Conservation (phyloP, 2,888 invertebrate genomes). For the Apodemia zela region DNA sequence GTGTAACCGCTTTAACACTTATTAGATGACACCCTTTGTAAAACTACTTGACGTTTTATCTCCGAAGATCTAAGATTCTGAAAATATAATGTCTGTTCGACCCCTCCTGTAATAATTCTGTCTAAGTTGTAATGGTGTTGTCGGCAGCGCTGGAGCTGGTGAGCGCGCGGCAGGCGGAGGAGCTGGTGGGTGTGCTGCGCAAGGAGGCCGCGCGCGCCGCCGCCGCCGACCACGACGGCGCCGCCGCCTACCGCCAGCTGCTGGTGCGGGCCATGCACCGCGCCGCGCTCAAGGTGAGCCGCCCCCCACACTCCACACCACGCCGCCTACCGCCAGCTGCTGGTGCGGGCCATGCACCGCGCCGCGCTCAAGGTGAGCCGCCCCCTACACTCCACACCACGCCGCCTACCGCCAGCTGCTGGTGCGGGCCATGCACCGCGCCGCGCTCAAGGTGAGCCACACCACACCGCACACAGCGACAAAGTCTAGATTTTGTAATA, state of each 20-base stretch:
- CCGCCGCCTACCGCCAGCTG: conserved; percentile 96
- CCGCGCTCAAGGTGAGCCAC: conserved; percentile 80
- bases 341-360: conserved; percentile 87
- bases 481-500: no score
- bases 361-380: conserved; percentile 80
- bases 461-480: neutral
- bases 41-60: no score
- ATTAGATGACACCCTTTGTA: no score
- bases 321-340: conserved; percentile 83
- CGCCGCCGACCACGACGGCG: conserved; percentile 95
- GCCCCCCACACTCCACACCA: neutral
- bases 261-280: conserved; percentile 96
- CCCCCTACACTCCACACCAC: neutral
- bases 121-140: neutral
- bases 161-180: conserved; percentile 94
- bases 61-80: no score
- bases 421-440: no score
- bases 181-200: conserved; percentile 95
- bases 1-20: no score
- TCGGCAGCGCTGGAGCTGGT: conserved; percentile 90
- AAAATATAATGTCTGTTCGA: no score
- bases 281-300: conserved; percentile 89
- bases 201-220: conserved; percentile 95
- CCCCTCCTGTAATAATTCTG: no score
- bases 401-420: no score